Evolutionary conservation across 2,113 vertebrate genomes (phyloP), one percentile per base, ranked within the genome.

Genomic region (Falcunculus frontatus): DNA sequence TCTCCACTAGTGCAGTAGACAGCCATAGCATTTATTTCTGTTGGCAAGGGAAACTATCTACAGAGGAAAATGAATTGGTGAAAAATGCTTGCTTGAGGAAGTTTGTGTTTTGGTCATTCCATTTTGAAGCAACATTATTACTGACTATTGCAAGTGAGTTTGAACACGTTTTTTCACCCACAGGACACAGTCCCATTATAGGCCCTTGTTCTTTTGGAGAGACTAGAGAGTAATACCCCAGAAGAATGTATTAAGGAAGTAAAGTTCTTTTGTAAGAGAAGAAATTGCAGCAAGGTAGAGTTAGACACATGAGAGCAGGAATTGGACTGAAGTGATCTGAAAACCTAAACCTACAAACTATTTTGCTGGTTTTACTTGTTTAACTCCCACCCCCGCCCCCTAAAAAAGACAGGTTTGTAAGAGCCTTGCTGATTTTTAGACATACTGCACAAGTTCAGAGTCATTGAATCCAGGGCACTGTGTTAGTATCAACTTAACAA

Each of bases 301-400:
- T 59, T 46, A n/a, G 4, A 47, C 11, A 37, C 9, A 5, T 42
- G 50, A 42, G 32, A 65, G 18, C 20, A 41, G 12, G n/a, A 47
- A 59, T 68, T 4, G 19, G 35, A 46, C 26, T 32, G n/a, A 81
- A 93, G 52, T 59, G 69, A 68, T 60, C 19, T 29, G 39, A 52
- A 93, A 79, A 70, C 16, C 35, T 63, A 20, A 81, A 89, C 25
- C 35, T 73, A 11, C 6, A 19, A 84, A 84, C 7, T 29, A 1
- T 79, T 90, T 85, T 90, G 15, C 26, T 70, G 84, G 22, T 75
- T 91, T 90, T 84, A 17, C 20, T 74, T 87, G 42, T 84, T 91
- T 65, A 84, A 39, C 3, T 7, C 35, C 21, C 14, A 1, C 0
- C 9, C 14, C 8, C 29, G 5, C 5, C 13, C 11, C n/a, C 26